phyloP scores from a whole-genome alignment of 1,140 invertebrate species.

The Maniola jurtina region DNA sequence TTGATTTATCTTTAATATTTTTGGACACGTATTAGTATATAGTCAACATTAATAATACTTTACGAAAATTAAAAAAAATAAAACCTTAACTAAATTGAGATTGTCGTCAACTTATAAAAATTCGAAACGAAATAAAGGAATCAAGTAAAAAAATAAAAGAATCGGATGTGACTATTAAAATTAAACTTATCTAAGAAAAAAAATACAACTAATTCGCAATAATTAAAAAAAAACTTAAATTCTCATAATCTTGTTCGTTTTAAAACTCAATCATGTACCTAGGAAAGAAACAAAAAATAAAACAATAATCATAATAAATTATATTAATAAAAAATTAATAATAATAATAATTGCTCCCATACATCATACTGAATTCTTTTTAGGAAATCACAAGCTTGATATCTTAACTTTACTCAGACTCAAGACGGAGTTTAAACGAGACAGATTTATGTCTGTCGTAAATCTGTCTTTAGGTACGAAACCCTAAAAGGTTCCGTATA shows the following conservation, averaged over 20 bases:
- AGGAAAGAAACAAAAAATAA: conserved; percentile 36
- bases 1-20: background rate
- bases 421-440: no score
- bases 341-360: no score
- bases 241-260: conserved; percentile 6
- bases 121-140: background rate
- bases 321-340: background rate
- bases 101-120: conserved; percentile 2
- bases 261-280: conserved; percentile 73
- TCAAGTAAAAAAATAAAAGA: conserved; percentile 15
- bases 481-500: no score
- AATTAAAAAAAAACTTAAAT: background rate
- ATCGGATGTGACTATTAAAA: conserved; percentile 37
- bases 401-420: no score
- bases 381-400: no score
- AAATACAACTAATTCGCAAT: conserved; percentile 10
- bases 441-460: no score
- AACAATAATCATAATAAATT: conserved; percentile 37
- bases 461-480: no score
- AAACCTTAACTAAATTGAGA: conserved; percentile 15
- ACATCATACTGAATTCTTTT: no score
- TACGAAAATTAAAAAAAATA: background rate
- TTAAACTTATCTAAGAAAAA: conserved; percentile 25
- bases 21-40: background rate
- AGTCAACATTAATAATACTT: background rate